Conservation (phyloP, 2,113 vertebrate genomes). For the Thryonomys swinderianus region DNA sequence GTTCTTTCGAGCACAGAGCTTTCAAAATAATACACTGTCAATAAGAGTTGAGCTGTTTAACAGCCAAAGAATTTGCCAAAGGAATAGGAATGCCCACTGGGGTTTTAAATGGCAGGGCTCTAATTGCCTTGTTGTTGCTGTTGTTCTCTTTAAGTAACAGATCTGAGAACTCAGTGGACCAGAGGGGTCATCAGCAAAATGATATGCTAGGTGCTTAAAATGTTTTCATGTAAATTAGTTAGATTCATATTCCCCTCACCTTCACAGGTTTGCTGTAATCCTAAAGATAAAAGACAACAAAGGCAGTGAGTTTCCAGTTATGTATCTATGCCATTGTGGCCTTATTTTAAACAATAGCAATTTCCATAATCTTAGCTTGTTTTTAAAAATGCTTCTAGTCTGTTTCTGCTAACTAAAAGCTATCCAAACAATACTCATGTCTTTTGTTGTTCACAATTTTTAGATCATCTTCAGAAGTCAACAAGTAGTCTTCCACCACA, state of each 20-base stretch:
- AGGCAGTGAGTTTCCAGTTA: not conserved
- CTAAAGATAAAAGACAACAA: not conserved
- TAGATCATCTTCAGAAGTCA: not conserved
- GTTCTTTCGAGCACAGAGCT: not conserved
- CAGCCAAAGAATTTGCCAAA: not conserved
- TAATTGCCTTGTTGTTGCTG: not conserved
- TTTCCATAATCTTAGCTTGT: not conserved
- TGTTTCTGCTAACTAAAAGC: not conserved
- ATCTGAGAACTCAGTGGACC: not conserved
- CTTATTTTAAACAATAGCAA: not conserved
- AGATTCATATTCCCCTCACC: not conserved
- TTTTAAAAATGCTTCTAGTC: not conserved
- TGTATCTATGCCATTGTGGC: not conserved
- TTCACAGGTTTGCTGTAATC: not conserved
- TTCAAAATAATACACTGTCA: constrained; percentile 6
- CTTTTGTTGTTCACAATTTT: not conserved
- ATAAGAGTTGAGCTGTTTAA: not conserved
- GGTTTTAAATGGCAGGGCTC: not conserved
- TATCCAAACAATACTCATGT: not conserved
- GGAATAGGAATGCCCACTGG: not conserved
- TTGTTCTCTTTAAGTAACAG: not conserved
- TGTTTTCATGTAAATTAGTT: constrained; percentile 9
- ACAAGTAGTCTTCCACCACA: not conserved
- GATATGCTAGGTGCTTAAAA: not conserved
- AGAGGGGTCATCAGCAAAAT: not conserved